Conservation (phyloP, 2,797 vertebrate species). For the Miichthys miiuy region DNA sequence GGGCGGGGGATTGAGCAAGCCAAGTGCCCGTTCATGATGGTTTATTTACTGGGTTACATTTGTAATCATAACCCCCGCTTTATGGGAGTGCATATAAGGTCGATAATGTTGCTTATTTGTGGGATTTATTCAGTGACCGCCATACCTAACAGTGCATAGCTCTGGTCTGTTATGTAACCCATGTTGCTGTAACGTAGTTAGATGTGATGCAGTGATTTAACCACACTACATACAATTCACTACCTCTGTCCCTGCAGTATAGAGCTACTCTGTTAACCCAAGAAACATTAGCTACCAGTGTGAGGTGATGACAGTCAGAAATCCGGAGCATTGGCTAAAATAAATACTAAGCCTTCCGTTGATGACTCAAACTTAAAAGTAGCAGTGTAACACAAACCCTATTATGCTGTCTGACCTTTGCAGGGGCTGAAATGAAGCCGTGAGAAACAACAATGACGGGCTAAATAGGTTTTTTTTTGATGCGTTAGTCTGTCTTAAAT, state of each 20-base stretch:
- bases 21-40: conserved; percentile 5
- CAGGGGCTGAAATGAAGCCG: not conserved
- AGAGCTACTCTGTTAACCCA: not conserved
- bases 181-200: conserved; percentile 16
- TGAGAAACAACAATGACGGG: not conserved
- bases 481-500: not conserved
- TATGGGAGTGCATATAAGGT: conserved; percentile 2
- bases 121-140: conserved; percentile 23
- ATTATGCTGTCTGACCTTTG: conserved; percentile 43
- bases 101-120: not conserved
- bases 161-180: conserved; percentile 47
- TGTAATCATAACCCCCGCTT: conserved; percentile 24
- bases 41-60: conserved; percentile 42
- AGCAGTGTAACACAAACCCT: conserved; percentile 42
- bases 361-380: conserved; percentile 31
- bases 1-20: conserved; percentile 22
- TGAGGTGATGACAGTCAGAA: conserved; percentile 4
- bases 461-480: not conserved
- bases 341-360: conserved; percentile 5
- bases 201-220: conserved; percentile 1
- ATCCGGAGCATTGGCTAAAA: conserved; percentile 12
- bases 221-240: not conserved
- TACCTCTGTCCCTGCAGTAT: not conserved
- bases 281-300: not conserved
- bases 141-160: conserved; percentile 29